phyloP scores from a whole-genome alignment of 1,140 invertebrate genomes.

The Papilio polyxenes region DNA sequence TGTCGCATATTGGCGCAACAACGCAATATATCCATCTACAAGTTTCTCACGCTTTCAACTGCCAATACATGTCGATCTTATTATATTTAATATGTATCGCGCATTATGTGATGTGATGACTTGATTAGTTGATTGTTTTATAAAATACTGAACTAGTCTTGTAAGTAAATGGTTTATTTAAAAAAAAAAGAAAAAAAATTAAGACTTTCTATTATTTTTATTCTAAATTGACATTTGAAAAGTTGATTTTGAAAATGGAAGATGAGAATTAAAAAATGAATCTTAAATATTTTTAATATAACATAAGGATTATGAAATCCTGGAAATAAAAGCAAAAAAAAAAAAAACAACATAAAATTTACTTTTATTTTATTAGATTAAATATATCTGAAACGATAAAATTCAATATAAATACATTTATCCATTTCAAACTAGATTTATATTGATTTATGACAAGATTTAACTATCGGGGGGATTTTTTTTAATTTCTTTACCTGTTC shows the following conservation, averaged over 20 bases:
- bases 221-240: no score
- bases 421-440: neutral
- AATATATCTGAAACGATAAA: constrained; percentile 6
- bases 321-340: neutral
- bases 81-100: constrained; percentile 27
- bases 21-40: neutral
- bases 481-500: neutral
- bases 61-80: neutral
- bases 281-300: neutral
- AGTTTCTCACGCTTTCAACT: neutral
- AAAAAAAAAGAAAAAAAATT: no score
- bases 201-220: no score
- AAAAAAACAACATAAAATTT: neutral
- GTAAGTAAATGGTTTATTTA: no score
- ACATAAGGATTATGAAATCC: neutral
- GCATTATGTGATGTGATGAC: neutral
- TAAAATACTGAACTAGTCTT: neutral
- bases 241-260: no score
- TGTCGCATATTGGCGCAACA: neutral
- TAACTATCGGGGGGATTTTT: neutral
- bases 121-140: neutral
- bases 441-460: constrained; percentile 5
- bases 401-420: neutral
- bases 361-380: neutral
- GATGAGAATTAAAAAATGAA: no score